These are phyloP conservation scores for Standfussiana lucernea DNA, from an alignment of 2,888 invertebrate genomes.

Conservation along the genomic window DNA sequence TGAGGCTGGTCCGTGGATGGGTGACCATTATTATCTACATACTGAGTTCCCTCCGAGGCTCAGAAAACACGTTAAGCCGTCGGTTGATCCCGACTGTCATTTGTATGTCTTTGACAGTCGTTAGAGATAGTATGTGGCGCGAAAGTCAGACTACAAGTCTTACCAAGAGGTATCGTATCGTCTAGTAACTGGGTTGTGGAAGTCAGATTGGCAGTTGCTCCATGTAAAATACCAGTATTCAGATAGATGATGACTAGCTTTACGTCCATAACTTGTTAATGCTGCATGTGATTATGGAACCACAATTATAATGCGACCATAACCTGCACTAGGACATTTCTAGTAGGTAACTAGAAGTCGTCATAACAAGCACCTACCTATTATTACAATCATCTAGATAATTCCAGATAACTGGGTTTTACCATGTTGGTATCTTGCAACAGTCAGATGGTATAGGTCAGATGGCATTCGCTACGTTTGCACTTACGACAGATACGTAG, in stretches of 20 bases:
- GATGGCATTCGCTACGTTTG: slow-evolving; percentile 1
- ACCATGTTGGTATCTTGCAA: background rate
- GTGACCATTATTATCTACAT: no score
- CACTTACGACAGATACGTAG: background rate
- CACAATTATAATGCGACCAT: background rate
- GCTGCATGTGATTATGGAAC: background rate
- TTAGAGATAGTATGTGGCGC: background rate
- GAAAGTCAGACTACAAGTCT: background rate
- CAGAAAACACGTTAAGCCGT: no score
- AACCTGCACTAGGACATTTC: background rate
- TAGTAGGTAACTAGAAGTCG: background rate
- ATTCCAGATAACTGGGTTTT: background rate
- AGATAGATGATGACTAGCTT: background rate
- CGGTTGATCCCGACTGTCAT: no score
- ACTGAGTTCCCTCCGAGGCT: no score
- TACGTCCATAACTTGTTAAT: background rate
- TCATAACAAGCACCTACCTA: background rate
- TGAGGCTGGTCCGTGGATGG: no score
- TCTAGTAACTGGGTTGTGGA: background rate
- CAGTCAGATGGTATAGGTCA: background rate
- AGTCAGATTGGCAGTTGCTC: background rate
- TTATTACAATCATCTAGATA: background rate
- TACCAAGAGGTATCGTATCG: background rate
- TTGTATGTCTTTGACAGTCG: no score
- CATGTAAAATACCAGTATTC: background rate